Evolutionary conservation across 2,797 vertebrate genomes (phyloP).

Genomic region (Cyprinella venusta): DNA sequence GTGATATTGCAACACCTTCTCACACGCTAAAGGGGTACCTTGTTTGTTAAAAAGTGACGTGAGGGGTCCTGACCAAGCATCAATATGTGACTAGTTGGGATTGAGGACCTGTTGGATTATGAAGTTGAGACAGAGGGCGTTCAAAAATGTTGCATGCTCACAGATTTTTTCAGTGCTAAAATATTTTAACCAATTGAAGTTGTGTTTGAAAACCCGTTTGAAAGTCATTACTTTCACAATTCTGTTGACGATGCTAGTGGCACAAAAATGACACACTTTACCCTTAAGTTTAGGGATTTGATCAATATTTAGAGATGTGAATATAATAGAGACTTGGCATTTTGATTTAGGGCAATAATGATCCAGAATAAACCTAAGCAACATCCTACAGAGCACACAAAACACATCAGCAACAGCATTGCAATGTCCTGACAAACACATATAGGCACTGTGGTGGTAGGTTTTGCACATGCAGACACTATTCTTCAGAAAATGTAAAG

Average conservation of each 20-base stretch:
- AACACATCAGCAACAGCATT: not conserved
- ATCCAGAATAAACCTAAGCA: not conserved
- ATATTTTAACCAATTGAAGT: not conserved
- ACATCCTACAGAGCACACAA: not conserved
- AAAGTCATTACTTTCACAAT: not conserved
- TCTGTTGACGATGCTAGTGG: not conserved
- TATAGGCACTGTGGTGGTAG: not conserved
- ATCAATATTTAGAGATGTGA: not conserved
- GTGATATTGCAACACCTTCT: not conserved
- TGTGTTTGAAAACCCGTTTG: not conserved
- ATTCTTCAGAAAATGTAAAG: constrained; percentile 1
- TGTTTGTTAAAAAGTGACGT: too few species aligned
- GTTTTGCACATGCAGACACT: not conserved
- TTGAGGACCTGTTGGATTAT: not conserved
- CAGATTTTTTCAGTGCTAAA: not conserved
- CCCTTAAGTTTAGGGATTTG: not conserved
- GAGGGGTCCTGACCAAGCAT: too few species aligned
- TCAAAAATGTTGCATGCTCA: not conserved
- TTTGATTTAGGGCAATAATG: not conserved
- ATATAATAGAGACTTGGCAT: not conserved
- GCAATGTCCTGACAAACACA: too few species aligned
- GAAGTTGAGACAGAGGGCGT: not conserved
- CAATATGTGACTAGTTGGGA: too few species aligned
- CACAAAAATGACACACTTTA: not conserved
- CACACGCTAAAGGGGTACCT: too few species aligned